Conservation (phyloP, 2,113 vertebrate species). For the Pteronura brasiliensis region DNA sequence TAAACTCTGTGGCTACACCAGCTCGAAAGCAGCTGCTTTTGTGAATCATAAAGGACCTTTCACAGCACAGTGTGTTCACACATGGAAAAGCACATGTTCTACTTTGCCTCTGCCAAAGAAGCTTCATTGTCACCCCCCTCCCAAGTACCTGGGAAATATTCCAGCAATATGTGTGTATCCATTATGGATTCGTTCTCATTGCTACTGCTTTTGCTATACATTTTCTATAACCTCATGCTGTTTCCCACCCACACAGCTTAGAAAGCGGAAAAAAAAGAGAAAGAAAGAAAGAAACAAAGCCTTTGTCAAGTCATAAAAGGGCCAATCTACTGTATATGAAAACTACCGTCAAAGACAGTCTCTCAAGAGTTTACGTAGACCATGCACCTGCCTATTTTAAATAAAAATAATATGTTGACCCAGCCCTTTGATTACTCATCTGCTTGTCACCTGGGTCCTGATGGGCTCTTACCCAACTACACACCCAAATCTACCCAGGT, state of each 20-base stretch:
- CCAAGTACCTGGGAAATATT: conserved; percentile 60
- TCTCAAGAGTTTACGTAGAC: conserved; percentile 5
- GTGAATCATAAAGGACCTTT: conserved; percentile 67
- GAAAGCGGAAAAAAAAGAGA: background rate
- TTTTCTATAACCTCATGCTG: conserved; percentile 60
- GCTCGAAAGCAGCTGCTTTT: conserved; percentile 59
- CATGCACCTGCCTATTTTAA: background rate
- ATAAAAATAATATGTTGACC: background rate
- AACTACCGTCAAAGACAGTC: background rate
- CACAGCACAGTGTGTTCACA: conserved; percentile 20
- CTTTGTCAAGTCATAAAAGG: conserved; percentile 26
- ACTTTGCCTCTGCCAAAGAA: conserved; percentile 54
- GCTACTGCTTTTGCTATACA: conserved; percentile 33
- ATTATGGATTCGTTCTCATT: conserved; percentile 47
- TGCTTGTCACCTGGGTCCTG: conserved; percentile 6
- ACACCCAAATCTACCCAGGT: background rate
- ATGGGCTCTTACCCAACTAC: background rate
- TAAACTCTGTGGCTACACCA: conserved; percentile 37
- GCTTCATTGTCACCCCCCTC: background rate
- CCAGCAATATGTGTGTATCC: conserved; percentile 32
- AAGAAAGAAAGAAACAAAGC: background rate
- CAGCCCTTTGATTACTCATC: conserved; percentile 33
- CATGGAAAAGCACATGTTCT: background rate
- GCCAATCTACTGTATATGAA: background rate
- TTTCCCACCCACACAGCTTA: conserved; percentile 48